phyloP scores from a whole-genome alignment of 2,113 vertebrate genomes.

The Catharus minimus region DNA sequence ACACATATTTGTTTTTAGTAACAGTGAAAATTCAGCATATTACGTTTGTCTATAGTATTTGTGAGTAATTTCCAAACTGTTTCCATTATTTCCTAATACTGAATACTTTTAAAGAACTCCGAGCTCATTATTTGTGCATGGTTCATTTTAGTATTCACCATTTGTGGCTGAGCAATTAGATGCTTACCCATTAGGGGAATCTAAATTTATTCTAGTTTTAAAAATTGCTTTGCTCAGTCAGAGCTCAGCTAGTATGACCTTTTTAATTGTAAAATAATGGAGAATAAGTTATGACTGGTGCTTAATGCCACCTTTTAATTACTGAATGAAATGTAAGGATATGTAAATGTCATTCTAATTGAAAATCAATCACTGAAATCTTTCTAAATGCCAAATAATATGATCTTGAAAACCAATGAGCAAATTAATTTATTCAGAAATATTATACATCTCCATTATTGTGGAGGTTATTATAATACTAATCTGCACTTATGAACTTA shows the following conservation, averaged over 20 bases:
- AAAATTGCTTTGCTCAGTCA: constrained; percentile 32
- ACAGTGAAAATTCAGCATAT: background rate
- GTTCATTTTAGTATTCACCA: background rate
- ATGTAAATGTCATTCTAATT: constrained; percentile 24
- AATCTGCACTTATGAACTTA: background rate
- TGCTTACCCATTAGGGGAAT: background rate
- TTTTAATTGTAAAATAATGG: constrained; percentile 31
- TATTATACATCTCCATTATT: background rate
- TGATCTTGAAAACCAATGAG: background rate
- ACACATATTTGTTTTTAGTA: background rate
- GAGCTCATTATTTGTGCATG: background rate
- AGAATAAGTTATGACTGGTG: background rate
- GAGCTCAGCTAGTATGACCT: background rate
- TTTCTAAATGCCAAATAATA: constrained; percentile 15
- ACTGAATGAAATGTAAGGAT: background rate
- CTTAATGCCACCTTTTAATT: constrained; percentile 13
- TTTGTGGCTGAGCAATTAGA: constrained; percentile 3
- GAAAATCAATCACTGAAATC: background rate
- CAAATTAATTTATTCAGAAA: constrained; percentile 19
- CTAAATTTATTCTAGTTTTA: constrained; percentile 3
- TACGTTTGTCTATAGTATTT: background rate
- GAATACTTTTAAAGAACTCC: background rate
- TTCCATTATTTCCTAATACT: background rate
- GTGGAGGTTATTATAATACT: background rate
- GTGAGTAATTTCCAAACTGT: background rate